Conservation (phyloP, 2,113 vertebrate genomes). For the Genyomyrus donnyi region DNA sequence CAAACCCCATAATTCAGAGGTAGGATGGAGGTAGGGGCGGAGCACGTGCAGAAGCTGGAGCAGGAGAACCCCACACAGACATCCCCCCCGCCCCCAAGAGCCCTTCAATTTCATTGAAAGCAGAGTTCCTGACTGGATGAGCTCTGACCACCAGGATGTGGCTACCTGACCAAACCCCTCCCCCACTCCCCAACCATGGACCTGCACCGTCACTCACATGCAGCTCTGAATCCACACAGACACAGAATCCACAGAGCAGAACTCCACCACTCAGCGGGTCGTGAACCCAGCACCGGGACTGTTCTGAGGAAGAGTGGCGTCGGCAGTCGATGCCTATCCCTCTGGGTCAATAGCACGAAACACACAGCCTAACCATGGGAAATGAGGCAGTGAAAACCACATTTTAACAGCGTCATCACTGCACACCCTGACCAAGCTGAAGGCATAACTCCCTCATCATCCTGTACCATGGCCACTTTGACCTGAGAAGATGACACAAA, state of each 20-base stretch:
- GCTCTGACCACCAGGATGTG: neutral
- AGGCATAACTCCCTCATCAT: neutral
- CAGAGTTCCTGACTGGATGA: constrained; percentile 21
- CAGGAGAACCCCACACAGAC: neutral
- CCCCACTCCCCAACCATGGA: neutral
- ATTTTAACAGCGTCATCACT: neutral
- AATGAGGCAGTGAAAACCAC: neutral
- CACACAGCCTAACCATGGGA: neutral
- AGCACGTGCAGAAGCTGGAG: neutral
- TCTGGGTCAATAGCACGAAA: neutral
- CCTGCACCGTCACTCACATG: neutral
- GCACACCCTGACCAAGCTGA: neutral
- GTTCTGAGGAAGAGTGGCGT: neutral
- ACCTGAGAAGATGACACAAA: neutral
- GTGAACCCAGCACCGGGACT: neutral
- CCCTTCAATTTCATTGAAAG: constrained; percentile 21
- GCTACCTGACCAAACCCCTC: neutral
- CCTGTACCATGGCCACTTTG: neutral
- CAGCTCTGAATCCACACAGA: neutral
- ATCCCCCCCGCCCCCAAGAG: neutral
- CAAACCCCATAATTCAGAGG: neutral
- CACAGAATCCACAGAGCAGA: neutral
- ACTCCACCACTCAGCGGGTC: neutral
- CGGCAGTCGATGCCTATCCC: neutral
- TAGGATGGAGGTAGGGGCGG: neutral